Conservation (phyloP, 2,888 invertebrate genomes). For the Lepidochrysops patricia region DNA sequence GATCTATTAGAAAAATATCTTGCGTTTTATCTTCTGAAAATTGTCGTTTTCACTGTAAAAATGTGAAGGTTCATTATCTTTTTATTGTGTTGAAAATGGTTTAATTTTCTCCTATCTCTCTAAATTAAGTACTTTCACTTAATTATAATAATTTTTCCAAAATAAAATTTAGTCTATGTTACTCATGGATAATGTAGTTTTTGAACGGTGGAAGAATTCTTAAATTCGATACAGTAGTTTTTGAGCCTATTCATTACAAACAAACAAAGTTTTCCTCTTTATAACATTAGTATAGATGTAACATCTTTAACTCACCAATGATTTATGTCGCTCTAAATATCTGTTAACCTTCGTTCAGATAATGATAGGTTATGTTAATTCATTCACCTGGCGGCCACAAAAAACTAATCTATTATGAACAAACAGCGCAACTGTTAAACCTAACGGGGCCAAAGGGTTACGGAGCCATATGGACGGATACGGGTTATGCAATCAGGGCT, state of each 20-base stretch:
- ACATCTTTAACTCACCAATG: too few relatives aligned
- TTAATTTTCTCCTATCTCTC: neutral
- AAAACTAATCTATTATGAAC: constrained; percentile 50
- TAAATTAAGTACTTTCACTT: too few relatives aligned
- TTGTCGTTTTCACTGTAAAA: neutral
- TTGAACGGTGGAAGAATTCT: too few relatives aligned
- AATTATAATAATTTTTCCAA: too few relatives aligned
- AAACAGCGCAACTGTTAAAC: constrained; percentile 65
- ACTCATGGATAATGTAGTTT: too few relatives aligned
- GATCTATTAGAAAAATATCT: neutral
- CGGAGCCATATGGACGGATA: constrained; percentile 67
- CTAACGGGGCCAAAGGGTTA: constrained; percentile 74
- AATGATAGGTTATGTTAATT: neutral
- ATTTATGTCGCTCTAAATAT: neutral
- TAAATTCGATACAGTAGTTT: too few relatives aligned
- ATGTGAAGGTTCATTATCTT: neutral
- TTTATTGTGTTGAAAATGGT: neutral
- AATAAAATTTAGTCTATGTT: too few relatives aligned
- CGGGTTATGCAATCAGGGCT: constrained; percentile 70
- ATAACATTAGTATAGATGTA: too few relatives aligned
- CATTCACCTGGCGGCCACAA: constrained; percentile 50
- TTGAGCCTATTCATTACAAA: too few relatives aligned
- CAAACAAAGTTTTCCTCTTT: too few relatives aligned
- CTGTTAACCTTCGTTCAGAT: neutral
- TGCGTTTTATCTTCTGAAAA: neutral